Conservation (phyloP, 2,888 invertebrate genomes). For the Agriopis marginaria region DNA sequence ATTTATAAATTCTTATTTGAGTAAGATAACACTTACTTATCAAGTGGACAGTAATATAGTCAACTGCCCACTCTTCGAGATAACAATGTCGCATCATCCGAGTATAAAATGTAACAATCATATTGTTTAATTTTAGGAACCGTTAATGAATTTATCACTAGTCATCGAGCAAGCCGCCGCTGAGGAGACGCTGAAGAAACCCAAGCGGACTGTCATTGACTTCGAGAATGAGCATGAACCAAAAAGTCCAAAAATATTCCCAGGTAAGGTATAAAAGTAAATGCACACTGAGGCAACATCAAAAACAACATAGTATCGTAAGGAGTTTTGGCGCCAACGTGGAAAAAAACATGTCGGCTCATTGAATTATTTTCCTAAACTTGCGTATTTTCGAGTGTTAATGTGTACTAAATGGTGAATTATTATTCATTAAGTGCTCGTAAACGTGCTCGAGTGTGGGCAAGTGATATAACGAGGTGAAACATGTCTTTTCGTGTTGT, state of each 20-base stretch:
- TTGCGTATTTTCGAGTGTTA: no score
- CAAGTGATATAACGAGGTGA: no score
- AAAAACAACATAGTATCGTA: neutral
- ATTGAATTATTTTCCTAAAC: no score
- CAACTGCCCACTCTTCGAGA: neutral
- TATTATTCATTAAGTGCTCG: no score
- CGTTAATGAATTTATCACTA: constrained; percentile 69
- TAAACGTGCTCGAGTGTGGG: no score
- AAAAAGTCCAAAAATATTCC: constrained; percentile 55
- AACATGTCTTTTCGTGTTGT: no score
- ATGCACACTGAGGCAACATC: neutral
- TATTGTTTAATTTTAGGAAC: constrained; percentile 57
- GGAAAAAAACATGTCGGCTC: no score
- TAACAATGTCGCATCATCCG: no score
- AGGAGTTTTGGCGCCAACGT: neutral
- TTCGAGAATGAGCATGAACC: constrained; percentile 60
- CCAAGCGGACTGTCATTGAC: constrained; percentile 59
- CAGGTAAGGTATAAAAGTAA: constrained; percentile 56
- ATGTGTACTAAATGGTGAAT: no score
- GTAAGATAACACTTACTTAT: no score
- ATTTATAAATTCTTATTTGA: no score
- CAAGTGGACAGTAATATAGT: no score
- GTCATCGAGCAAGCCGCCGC: constrained; percentile 62
- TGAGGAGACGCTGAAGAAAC: constrained; percentile 42
- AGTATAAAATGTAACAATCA: neutral